Evolutionary conservation across 2,113 vertebrate genomes (phyloP).

Genomic region (Pteronura brasiliensis): DNA sequence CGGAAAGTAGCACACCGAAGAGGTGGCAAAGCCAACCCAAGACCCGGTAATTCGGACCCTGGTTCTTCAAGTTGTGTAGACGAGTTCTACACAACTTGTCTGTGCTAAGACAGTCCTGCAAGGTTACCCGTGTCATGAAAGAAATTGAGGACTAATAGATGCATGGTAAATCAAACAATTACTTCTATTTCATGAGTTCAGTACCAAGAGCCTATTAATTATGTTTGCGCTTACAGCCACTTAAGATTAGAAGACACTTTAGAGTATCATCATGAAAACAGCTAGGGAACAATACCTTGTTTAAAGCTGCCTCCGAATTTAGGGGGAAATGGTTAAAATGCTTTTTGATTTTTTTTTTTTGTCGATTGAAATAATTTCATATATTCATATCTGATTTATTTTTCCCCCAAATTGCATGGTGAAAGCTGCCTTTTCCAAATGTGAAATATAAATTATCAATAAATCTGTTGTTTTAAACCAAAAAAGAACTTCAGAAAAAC

Average conservation of each 20-base stretch:
- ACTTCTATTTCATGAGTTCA: not conserved
- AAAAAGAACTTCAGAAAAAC: not conserved
- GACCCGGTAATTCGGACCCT: not conserved
- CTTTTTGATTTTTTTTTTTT: not conserved
- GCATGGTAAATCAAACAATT: not conserved
- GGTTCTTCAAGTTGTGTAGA: not conserved
- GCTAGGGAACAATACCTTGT: not conserved
- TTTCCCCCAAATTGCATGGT: not conserved
- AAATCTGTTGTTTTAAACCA: not conserved
- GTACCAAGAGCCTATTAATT: not conserved
- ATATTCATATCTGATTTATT: not conserved
- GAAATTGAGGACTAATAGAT: not conserved
- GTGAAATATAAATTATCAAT: not conserved
- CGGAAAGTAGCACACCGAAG: not conserved
- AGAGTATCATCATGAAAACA: not conserved
- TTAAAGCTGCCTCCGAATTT: not conserved
- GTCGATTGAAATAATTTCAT: not conserved
- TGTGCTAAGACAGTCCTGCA: not conserved
- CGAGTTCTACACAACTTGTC: not conserved
- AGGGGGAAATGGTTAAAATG: not conserved
- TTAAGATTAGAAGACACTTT: not conserved
- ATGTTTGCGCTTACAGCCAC: not conserved
- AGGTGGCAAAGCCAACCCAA: not conserved
- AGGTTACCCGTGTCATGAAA: not conserved
- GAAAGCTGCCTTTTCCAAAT: not conserved